Evolutionary conservation across 2,113 vertebrate species (phyloP).

Genomic region (Halichoeres trimaculatus): DNA sequence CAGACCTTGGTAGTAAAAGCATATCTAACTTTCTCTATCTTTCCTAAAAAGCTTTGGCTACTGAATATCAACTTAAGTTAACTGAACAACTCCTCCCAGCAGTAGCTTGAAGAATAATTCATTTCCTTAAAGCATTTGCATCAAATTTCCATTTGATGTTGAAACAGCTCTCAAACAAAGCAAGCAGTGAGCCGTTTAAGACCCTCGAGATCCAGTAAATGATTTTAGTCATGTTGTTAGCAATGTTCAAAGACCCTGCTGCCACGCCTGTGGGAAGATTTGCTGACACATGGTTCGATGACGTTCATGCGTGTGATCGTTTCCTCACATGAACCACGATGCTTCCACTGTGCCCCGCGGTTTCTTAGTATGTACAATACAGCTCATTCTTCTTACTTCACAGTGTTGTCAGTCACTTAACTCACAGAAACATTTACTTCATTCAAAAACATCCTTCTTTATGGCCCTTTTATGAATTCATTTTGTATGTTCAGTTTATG

Average conservation of each 20-base stretch:
- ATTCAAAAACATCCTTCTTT: background rate
- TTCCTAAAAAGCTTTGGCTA: background rate
- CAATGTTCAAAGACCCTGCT: background rate
- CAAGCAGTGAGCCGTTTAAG: background rate
- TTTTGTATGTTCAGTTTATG: slow-evolving; percentile 12
- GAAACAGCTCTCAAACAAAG: background rate
- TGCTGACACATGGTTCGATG: slow-evolving; percentile 10
- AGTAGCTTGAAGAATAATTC: background rate
- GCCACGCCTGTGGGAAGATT: background rate
- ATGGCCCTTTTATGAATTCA: background rate
- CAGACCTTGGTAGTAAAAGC: too few species aligned
- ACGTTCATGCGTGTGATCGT: background rate
- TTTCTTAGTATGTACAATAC: background rate
- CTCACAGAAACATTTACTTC: background rate
- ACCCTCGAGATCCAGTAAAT: background rate
- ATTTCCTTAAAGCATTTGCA: background rate
- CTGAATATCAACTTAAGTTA: background rate
- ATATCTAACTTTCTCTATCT: too few species aligned
- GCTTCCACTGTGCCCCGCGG: background rate
- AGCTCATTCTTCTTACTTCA: slow-evolving; percentile 22
- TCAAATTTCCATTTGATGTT: background rate
- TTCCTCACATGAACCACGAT: slow-evolving; percentile 1
- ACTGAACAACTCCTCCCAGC: background rate
- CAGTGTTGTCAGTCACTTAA: background rate
- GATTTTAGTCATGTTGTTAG: background rate